Evolutionary conservation across 2,797 vertebrate species (phyloP).

Genomic region (Syncerus caffer): DNA sequence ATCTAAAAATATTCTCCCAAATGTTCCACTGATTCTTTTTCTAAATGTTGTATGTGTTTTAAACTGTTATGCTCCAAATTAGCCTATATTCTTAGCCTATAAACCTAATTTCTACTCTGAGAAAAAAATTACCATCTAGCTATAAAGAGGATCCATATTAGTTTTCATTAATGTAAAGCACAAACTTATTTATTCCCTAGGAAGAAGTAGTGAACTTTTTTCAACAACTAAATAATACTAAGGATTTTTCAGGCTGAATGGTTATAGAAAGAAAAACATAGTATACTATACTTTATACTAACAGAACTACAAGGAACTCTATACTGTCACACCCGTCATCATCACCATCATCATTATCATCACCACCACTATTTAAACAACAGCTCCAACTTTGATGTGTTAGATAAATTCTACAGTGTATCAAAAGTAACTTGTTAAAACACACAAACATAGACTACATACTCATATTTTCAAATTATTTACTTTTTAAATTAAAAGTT

Average conservation of each 20-base stretch:
- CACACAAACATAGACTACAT: not conserved
- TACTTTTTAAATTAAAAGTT: slow-evolving; percentile 8
- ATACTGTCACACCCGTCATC: not conserved
- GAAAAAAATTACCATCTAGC: not conserved
- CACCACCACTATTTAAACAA: not conserved
- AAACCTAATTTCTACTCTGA: slow-evolving; percentile 61
- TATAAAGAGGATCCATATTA: slow-evolving; percentile 29
- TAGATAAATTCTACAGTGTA: not conserved
- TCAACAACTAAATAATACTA: not conserved
- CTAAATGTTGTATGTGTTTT: not conserved
- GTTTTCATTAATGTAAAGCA: slow-evolving; percentile 17
- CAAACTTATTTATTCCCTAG: not conserved
- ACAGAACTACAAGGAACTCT: not conserved
- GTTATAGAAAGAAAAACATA: not conserved
- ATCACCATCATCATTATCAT: not conserved
- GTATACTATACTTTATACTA: not conserved
- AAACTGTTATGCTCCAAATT: not conserved
- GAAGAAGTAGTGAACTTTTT: not conserved
- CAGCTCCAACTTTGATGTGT: not conserved
- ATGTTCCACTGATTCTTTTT: not conserved
- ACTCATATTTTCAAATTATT: not conserved
- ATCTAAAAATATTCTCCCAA: not conserved
- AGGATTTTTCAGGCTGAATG: not conserved
- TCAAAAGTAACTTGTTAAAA: not conserved
- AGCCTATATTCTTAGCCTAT: slow-evolving; percentile 62